phyloP scores from a whole-genome alignment of 1,140 invertebrate genomes.

The Drosophila repleta region DNA sequence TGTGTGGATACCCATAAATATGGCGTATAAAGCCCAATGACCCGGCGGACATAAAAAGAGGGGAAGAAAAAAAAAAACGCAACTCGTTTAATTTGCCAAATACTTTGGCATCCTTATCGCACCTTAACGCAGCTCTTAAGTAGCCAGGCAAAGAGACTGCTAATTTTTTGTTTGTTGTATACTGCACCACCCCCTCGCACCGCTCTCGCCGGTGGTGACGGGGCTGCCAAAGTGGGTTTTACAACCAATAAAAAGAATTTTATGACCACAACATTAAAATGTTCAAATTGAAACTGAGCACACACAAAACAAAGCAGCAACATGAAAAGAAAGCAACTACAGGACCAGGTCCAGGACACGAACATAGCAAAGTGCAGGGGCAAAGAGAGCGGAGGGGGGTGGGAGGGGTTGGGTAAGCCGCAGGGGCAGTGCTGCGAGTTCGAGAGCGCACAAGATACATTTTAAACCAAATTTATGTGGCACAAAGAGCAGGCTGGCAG shows the following conservation, averaged over 20 bases:
- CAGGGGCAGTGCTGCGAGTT: slow-evolving; percentile 1
- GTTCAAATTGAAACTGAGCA: slow-evolving; percentile 81
- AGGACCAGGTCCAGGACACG: slow-evolving; percentile 15
- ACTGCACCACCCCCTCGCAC: not conserved
- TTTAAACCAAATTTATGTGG: slow-evolving; percentile 79
- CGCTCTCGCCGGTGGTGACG: not conserved
- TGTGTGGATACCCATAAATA: slow-evolving; percentile 16
- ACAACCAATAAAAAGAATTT: slow-evolving; percentile 81
- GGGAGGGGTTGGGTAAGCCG: not conserved
- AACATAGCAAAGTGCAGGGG: not conserved
- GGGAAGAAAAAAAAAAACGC: slow-evolving; percentile 22
- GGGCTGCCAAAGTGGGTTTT: slow-evolving; percentile 56
- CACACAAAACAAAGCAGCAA: slow-evolving; percentile 68
- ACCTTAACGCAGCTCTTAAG: slow-evolving; percentile 72
- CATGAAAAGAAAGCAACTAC: slow-evolving; percentile 64
- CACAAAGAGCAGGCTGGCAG: slow-evolving; percentile 61
- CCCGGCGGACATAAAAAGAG: slow-evolving; percentile 32
- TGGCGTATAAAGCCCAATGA: slow-evolving; percentile 48
- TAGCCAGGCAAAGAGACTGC: slow-evolving; percentile 65
- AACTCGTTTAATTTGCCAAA: slow-evolving; percentile 69
- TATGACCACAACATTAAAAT: slow-evolving; percentile 82
- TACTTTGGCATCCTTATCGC: slow-evolving; percentile 69
- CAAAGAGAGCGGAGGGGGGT: not conserved
- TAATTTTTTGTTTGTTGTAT: slow-evolving; percentile 66
- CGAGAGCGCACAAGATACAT: slow-evolving; percentile 56